Percentiles rank a stretch among this genome's conserved stretches.
phyloP scores from a whole-genome alignment of 2,797 vertebrate species.

The Arrhamphus sclerolepis region DNA sequence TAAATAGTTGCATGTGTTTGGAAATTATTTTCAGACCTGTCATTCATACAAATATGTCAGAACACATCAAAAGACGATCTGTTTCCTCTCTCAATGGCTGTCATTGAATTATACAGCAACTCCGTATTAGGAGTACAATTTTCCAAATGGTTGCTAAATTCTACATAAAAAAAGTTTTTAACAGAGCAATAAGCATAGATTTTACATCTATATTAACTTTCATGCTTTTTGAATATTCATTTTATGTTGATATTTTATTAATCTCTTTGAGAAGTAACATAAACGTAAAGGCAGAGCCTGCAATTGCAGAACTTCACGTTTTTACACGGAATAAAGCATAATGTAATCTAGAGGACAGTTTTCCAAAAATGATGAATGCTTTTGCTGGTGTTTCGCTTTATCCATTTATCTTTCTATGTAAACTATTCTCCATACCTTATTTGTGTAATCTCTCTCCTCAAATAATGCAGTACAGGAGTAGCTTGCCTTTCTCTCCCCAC shows the following conservation, averaged over 20 bases:
- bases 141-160: constrained; percentile 13
- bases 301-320: constrained; percentile 17
- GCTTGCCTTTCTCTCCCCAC: too few species aligned
- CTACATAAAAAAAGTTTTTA: constrained; percentile 8
- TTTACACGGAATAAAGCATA: constrained; percentile 27
- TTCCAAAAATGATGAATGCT: constrained; percentile 54
- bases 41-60: neutral
- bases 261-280: constrained; percentile 28
- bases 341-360: constrained; percentile 48
- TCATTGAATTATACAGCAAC: neutral
- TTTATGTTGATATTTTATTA: constrained; percentile 48
- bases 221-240: constrained; percentile 21
- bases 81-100: neutral
- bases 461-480: constrained; percentile 3
- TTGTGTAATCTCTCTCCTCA: constrained; percentile 29
- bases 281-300: constrained; percentile 27
- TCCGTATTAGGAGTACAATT: constrained; percentile 8
- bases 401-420: constrained; percentile 62
- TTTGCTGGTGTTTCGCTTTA: constrained; percentile 22
- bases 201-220: constrained; percentile 24
- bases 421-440: constrained; percentile 30
- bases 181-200: constrained; percentile 21
- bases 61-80: constrained; percentile 7
- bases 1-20: neutral
- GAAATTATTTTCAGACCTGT: constrained; percentile 1